Percentiles rank a stretch among this genome's conserved stretches.
phyloP scores from a whole-genome alignment of 2,888 invertebrate species.

The Hyposoter didymator region DNA sequence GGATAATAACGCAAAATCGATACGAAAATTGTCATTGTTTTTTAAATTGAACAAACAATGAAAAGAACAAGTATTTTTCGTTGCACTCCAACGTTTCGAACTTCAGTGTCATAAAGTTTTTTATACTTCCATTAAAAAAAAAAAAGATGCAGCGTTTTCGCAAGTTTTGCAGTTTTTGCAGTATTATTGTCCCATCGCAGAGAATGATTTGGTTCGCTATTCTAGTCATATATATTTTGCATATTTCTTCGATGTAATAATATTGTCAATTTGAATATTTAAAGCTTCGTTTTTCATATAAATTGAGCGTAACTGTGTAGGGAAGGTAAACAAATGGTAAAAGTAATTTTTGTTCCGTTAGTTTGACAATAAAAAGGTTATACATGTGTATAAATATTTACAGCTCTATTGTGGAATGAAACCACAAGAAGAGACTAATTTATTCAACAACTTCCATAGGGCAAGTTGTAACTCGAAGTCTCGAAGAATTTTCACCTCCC shows the following conservation, averaged over 20 bases:
- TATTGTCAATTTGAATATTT: background rate
- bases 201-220: background rate
- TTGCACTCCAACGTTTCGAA: no score
- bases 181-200: no score
- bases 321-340: background rate
- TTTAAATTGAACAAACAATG: no score
- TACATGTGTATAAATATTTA: constrained; percentile 7
- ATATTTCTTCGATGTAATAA: background rate
- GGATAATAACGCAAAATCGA: no score
- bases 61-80: no score
- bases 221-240: background rate
- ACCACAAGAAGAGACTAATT: constrained; percentile 60
- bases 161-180: background rate
- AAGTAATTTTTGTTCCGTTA: background rate
- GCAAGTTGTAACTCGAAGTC: constrained; percentile 46
- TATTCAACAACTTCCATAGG: constrained; percentile 61
- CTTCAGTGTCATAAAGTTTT: no score
- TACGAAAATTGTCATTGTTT: no score
- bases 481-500: constrained; percentile 55
- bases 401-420: constrained; percentile 12
- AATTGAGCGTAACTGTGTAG: background rate
- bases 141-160: background rate
- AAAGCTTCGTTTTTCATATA: background rate
- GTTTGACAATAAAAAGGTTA: background rate
- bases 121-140: no score